A percentile compares a stretch with the other conserved stretches of the same genome.
phyloP scores from a whole-genome alignment of 1,140 invertebrate species.

The Grapholita molesta region DNA sequence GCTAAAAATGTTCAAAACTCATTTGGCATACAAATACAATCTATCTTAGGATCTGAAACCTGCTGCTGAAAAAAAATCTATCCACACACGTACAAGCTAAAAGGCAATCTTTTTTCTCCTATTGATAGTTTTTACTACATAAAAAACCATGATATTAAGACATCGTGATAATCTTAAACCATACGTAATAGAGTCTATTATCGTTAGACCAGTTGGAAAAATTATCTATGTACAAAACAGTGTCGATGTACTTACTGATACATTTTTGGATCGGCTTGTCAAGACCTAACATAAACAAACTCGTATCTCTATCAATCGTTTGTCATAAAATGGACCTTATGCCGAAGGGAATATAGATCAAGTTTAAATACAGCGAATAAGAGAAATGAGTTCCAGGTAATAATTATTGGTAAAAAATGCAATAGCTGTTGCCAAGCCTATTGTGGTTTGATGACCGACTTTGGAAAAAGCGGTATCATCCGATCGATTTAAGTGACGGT shows the following conservation, averaged over 20 bases:
- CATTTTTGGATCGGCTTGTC: background rate
- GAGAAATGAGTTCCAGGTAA: background rate
- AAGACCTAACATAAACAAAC: background rate
- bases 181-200: background rate
- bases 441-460: background rate
- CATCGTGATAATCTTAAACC: background rate
- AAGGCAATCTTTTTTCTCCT: background rate
- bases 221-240: background rate
- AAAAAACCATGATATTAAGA: background rate
- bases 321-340: background rate
- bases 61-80: no score
- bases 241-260: background rate
- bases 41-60: no score
- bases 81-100: no score
- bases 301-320: background rate
- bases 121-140: background rate
- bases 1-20: background rate
- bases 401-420: background rate
- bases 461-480: background rate
- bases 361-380: background rate
- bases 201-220: background rate
- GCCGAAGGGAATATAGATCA: background rate
- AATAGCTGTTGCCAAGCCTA: background rate
- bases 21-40: no score
- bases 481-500: background rate